A percentile compares a stretch with the other conserved stretches of the same genome.
Conservation (phyloP, 1,140 invertebrate species). For the Macrocentrus cingulum region DNA sequence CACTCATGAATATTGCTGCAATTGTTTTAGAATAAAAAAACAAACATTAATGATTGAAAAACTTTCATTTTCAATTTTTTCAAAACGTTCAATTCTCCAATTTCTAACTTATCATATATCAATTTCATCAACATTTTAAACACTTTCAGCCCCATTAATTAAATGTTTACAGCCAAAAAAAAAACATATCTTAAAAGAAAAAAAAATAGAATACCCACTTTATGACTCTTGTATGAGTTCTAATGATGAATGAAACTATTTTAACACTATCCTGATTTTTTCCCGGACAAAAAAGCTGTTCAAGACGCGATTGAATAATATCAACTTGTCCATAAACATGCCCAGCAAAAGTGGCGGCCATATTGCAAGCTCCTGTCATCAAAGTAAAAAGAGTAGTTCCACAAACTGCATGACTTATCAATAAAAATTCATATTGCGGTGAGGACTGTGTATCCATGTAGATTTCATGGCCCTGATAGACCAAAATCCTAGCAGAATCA, state of each 20-base stretch:
- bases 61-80: too few relatives aligned
- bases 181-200: too few relatives aligned
- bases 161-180: too few relatives aligned
- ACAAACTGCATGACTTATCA: slow-evolving; percentile 28
- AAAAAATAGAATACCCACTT: too few relatives aligned
- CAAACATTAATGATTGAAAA: too few relatives aligned
- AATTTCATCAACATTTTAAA: too few relatives aligned
- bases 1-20: too few relatives aligned
- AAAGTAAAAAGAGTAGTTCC: slow-evolving; percentile 29
- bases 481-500: slow-evolving; percentile 4
- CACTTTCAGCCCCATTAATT: too few relatives aligned
- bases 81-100: too few relatives aligned
- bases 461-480: slow-evolving; percentile 32
- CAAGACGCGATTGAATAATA: slow-evolving; percentile 29
- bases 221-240: slow-evolving; percentile 26
- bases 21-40: too few relatives aligned
- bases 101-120: too few relatives aligned
- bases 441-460: slow-evolving; percentile 30
- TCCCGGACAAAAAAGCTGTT: slow-evolving; percentile 12
- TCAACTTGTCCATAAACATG: slow-evolving; percentile 38
- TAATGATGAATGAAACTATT: slow-evolving; percentile 9
- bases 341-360: slow-evolving; percentile 35
- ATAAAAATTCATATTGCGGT: slow-evolving; percentile 38
- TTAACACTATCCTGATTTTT: background rate
- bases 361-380: slow-evolving; percentile 31